Evolutionary conservation across 1,140 invertebrate species (phyloP).

Genomic region (Ceratina australensis): DNA sequence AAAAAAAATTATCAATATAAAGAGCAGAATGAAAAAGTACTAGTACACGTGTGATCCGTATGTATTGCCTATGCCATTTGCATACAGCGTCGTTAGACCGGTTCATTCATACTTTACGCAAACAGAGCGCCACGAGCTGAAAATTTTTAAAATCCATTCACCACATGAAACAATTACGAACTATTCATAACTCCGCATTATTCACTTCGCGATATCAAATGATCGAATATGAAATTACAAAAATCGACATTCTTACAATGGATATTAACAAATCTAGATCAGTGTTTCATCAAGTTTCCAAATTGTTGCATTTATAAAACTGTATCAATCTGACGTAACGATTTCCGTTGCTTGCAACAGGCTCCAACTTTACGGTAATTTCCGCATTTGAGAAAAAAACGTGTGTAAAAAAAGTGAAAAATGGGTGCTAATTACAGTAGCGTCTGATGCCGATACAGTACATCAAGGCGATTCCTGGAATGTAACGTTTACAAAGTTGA

Average conservation of each 20-base stretch:
- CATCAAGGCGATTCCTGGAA: not conserved
- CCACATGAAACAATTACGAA: not conserved
- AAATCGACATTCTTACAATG: no score
- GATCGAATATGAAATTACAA: not conserved
- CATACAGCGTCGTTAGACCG: constrained; percentile 1
- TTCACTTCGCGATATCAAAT: no score
- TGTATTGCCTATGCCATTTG: constrained; percentile 2
- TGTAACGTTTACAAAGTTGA: not conserved
- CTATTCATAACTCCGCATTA: no score
- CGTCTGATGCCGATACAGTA: not conserved
- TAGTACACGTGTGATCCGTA: not conserved
- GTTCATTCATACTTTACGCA: constrained; percentile 6
- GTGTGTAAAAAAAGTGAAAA: constrained; percentile 14
- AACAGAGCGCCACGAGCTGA: not conserved
- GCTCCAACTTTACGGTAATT: not conserved
- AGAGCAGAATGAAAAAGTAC: not conserved
- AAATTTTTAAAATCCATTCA: not conserved
- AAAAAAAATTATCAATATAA: constrained; percentile 3
- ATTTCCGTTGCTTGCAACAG: constrained; percentile 17
- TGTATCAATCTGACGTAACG: constrained; percentile 9
- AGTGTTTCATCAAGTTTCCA: no score
- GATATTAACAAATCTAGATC: no score
- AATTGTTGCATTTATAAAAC: not conserved
- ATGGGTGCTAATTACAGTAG: not conserved
- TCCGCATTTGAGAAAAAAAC: constrained; percentile 2